phyloP scores from a whole-genome alignment of 2,797 vertebrate species.

The Catamblyrhynchus diadema region DNA sequence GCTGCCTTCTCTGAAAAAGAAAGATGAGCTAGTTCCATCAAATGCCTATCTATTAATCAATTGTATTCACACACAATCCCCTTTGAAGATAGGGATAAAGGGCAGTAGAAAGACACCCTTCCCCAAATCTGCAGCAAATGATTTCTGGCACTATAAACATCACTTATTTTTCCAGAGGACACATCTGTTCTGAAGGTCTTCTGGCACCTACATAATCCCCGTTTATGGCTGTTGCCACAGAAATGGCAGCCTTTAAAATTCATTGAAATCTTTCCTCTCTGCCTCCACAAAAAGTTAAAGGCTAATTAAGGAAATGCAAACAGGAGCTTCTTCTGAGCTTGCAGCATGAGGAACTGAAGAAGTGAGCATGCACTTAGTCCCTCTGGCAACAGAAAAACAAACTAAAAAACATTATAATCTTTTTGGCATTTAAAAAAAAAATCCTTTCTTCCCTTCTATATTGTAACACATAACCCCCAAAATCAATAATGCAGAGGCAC shows the following conservation, averaged over 20 bases:
- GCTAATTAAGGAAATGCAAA: slow-evolving; percentile 38
- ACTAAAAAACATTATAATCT: neutral
- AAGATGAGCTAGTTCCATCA: neutral
- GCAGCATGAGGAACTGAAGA: neutral
- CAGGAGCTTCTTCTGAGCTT: neutral
- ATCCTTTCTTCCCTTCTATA: neutral
- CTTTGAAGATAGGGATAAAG: neutral
- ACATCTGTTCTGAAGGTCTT: neutral
- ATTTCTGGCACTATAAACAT: neutral
- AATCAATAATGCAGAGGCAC: slow-evolving; percentile 43
- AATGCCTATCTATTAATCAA: slow-evolving; percentile 10
- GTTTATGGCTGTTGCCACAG: neutral
- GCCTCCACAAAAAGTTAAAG: neutral
- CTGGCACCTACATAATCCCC: neutral
- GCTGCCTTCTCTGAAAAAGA: neutral
- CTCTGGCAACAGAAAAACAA: slow-evolving; percentile 20
- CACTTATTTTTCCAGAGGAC: neutral
- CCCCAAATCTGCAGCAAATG: neutral
- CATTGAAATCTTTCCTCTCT: neutral
- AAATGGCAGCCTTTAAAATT: neutral
- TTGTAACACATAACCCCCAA: neutral
- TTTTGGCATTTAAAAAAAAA: slow-evolving; percentile 30
- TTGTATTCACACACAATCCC: neutral
- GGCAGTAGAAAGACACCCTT: neutral
- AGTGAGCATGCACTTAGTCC: neutral